These are phyloP conservation scores for Pyrochroa serraticornis DNA, from an alignment of 2,888 invertebrate genomes.

Conservation along the genomic window DNA sequence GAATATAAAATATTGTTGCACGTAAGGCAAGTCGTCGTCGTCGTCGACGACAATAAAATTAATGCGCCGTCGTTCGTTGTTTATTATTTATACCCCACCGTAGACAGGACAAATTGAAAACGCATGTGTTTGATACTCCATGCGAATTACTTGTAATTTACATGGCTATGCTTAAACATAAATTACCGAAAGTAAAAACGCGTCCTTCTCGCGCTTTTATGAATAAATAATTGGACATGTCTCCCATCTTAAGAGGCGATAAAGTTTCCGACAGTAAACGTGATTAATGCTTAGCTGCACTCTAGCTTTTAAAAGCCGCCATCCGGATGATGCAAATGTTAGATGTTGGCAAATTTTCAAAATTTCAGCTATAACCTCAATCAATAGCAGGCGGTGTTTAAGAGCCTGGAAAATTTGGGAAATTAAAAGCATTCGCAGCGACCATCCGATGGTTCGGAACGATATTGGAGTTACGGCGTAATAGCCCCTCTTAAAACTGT, in stretches of 20 bases:
- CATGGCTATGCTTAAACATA: conserved; percentile 29
- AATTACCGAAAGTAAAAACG: conserved; percentile 27
- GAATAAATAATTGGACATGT: conserved; percentile 30
- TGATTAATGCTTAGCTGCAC: conserved; percentile 19
- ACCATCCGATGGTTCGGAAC: background rate
- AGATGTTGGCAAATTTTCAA: conserved; percentile 2
- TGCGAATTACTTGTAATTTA: conserved; percentile 40
- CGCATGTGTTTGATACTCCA: conserved; percentile 42
- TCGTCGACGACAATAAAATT: conserved; percentile 44
- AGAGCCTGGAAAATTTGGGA: conserved; percentile 2
- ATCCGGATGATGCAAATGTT: background rate
- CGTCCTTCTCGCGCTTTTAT: conserved; percentile 14
- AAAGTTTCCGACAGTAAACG: conserved; percentile 22
- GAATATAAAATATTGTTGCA: background rate
- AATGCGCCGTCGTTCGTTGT: conserved; percentile 41
- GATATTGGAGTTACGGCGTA: conserved; percentile 2
- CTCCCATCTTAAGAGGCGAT: conserved; percentile 23
- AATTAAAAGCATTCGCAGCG: conserved; percentile 1
- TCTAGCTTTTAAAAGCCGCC: background rate
- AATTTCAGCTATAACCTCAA: conserved; percentile 1
- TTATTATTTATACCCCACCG: conserved; percentile 45
- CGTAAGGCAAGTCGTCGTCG: conserved; percentile 15
- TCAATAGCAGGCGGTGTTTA: conserved; percentile 4
- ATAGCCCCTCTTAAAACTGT: background rate
- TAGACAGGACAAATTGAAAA: conserved; percentile 49